A percentile compares a stretch with the other conserved stretches of the same genome.
Evolutionary conservation across 2,797 vertebrate species (phyloP).

Genomic region (Mionectes olivaceus): DNA sequence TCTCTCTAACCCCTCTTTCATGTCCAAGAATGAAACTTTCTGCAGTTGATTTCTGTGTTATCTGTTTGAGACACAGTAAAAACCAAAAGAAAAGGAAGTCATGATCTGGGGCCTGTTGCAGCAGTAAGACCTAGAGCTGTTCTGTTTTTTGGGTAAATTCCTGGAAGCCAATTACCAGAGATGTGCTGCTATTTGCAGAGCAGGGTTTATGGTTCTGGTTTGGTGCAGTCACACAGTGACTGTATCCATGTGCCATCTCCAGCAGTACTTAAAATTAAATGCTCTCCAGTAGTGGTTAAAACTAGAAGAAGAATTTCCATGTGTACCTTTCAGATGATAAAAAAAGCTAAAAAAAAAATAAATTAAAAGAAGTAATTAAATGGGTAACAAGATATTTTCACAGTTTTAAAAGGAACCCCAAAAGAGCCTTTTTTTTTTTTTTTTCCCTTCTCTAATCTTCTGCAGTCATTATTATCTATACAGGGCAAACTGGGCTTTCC

Average conservation of each 20-base stretch:
- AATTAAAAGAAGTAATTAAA: background rate
- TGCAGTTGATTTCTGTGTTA: slow-evolving; percentile 12
- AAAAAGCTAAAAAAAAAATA: background rate
- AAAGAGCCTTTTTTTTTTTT: background rate
- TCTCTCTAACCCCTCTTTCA: background rate
- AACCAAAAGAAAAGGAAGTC: background rate
- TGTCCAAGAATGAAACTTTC: slow-evolving; percentile 24
- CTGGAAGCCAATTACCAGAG: background rate
- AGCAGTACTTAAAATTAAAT: background rate
- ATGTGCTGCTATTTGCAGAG: background rate
- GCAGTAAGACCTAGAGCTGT: background rate
- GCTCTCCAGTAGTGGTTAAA: background rate
- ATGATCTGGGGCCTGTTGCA: background rate
- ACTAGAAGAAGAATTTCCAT: background rate
- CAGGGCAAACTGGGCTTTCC: background rate
- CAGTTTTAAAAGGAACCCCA: background rate
- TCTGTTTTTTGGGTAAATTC: background rate
- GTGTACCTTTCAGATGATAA: background rate
- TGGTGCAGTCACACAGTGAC: background rate
- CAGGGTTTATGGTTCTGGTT: background rate
- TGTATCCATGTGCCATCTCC: background rate
- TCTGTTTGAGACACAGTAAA: background rate
- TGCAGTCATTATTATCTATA: background rate
- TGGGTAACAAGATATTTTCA: background rate
- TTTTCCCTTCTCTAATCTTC: background rate